Evolutionary conservation across 1,140 invertebrate species (phyloP).

Genomic region (Ephestia elutella): DNA sequence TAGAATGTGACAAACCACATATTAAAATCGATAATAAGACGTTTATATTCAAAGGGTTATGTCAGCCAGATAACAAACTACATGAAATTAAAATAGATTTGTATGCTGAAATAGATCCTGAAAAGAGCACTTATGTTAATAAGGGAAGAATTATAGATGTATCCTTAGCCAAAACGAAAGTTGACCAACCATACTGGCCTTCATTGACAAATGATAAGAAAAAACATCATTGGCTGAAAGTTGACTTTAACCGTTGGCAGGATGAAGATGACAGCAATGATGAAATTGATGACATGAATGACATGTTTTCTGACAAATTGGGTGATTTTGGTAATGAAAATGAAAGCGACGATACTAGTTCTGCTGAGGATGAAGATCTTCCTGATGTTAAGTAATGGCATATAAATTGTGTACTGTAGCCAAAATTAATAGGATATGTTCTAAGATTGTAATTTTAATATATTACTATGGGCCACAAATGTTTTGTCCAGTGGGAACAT

Average conservation of each 20-base stretch:
- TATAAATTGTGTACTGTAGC: background rate
- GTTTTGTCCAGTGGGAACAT: too few relatives aligned
- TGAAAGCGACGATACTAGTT: constrained; percentile 53
- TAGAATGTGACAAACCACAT: constrained; percentile 91
- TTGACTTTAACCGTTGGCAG: constrained; percentile 97
- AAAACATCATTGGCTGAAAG: constrained; percentile 96
- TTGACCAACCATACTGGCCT: constrained; percentile 90
- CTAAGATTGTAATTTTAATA: background rate
- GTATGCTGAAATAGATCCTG: constrained; percentile 86
- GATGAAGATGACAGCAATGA: constrained; percentile 83
- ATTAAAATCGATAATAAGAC: constrained; percentile 84
- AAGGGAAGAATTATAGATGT: constrained; percentile 87
- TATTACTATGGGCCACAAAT: too few relatives aligned
- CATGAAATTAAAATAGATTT: constrained; percentile 91
- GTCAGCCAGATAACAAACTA: constrained; percentile 88
- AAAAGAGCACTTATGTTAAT: constrained; percentile 81
- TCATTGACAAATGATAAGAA: constrained; percentile 89
- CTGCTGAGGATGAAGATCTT: constrained; percentile 56
- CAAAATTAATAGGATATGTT: background rate
- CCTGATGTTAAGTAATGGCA: constrained; percentile 71
- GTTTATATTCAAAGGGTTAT: constrained; percentile 89
- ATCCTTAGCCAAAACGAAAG: constrained; percentile 81
- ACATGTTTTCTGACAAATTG: constrained; percentile 49
- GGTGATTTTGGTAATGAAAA: constrained; percentile 44
- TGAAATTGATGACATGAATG: constrained; percentile 45